Evolutionary conservation across 2,888 invertebrate species (phyloP).

Genomic region (Hyposoter dolosus): DNA sequence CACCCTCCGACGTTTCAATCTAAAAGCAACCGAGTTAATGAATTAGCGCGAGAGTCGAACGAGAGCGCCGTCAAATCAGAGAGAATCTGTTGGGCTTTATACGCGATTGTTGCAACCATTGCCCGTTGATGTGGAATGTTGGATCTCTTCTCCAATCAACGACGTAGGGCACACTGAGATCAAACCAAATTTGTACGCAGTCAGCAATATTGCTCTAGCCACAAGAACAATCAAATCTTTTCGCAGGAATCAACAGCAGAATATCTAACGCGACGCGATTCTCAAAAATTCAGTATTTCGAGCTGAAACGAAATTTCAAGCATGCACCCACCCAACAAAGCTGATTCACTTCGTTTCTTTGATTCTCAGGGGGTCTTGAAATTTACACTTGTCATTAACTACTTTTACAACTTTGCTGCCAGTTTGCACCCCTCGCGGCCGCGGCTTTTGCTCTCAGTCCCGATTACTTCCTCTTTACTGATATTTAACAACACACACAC

Average conservation of each 20-base stretch:
- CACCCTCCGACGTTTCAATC: conserved; percentile 81
- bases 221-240: too few relatives aligned
- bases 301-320: neutral
- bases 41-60: conserved; percentile 70
- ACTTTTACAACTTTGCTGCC: conserved; percentile 9
- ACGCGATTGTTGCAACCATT: neutral
- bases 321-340: neutral
- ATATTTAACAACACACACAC: neutral
- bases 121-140: neutral
- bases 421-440: neutral
- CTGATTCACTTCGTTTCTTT: neutral
- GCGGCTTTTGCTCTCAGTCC: neutral
- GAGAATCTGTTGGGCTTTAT: neutral
- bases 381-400: conserved; percentile 20
- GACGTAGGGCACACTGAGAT: too few relatives aligned
- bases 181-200: too few relatives aligned
- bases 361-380: neutral
- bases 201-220: too few relatives aligned
- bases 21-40: conserved; percentile 76
- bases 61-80: conserved; percentile 15
- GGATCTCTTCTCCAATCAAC: too few relatives aligned
- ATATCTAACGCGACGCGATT: neutral
- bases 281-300: neutral
- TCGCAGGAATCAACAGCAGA: neutral
- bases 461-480: neutral